These are phyloP conservation scores for Anneissia japonica DNA, from an alignment of 35 echinoderm and acorn worm species.

Conservation along the genomic window DNA sequence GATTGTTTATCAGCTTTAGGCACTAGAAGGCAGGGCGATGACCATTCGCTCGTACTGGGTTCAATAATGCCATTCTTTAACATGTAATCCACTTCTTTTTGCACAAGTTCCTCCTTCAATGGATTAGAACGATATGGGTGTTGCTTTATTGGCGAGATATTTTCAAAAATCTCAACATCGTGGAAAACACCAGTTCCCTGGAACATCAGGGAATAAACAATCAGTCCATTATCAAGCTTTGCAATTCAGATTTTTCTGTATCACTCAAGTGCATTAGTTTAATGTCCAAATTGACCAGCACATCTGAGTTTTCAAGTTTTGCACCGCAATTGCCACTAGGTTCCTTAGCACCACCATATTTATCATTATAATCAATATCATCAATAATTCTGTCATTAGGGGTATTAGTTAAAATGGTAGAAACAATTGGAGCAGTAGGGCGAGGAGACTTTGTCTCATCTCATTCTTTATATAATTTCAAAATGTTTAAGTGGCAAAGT, in stretches of 20 bases:
- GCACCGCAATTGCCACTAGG: no score
- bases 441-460: neutral
- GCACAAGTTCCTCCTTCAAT: neutral
- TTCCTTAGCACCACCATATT: no score
- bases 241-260: no score
- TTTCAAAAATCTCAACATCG: conserved; percentile 39
- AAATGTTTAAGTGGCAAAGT: conserved; percentile 63
- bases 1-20: conserved; percentile 36
- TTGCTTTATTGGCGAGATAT: conserved; percentile 33
- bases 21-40: conserved; percentile 4
- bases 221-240: no score
- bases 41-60: conserved; percentile 9
- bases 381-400: no score
- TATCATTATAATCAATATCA: no score
- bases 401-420: no score
- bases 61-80: conserved; percentile 26
- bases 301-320: no score
- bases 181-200: neutral
- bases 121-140: conserved; percentile 64
- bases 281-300: no score
- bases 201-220: neutral
- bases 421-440: no score
- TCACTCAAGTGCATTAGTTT: no score
- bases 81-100: conserved; percentile 21
- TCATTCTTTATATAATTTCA: conserved; percentile 41